Conservation (phyloP, 1,140 invertebrate species). For the Drosophila sproati region DNA sequence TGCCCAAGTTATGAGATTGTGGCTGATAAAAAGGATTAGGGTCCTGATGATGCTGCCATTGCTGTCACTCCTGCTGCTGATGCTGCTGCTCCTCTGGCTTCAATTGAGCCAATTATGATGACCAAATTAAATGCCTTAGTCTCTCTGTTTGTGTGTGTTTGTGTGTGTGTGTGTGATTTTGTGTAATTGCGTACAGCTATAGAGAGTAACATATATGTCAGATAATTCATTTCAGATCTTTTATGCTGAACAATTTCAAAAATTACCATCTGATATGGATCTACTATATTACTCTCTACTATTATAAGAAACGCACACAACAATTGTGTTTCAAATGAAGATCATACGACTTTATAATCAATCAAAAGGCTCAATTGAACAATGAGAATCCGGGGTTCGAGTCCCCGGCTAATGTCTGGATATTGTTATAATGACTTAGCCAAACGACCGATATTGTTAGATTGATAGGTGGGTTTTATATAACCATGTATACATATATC, state of each 20-base stretch:
- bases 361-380: not conserved
- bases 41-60: conserved; percentile 1
- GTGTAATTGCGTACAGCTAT: not conserved
- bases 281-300: no score
- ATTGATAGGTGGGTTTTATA: not conserved
- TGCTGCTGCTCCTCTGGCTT: conserved; percentile 18
- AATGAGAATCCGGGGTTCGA: not conserved
- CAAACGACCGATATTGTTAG: not conserved
- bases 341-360: not conserved
- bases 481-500: not conserved
- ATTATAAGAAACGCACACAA: not conserved
- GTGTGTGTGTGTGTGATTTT: not conserved
- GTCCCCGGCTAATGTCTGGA: not conserved
- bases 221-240: not conserved
- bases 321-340: not conserved
- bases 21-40: conserved; percentile 45
- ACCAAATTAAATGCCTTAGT: conserved; percentile 4
- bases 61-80: not conserved
- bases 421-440: not conserved
- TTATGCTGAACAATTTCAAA: no score
- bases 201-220: not conserved
- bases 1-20: conserved; percentile 22
- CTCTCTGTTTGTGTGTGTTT: not conserved
- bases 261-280: no score
- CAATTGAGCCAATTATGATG: conserved; percentile 49